A percentile compares a stretch with the other conserved stretches of the same genome.
phyloP scores from a whole-genome alignment of 2,888 invertebrate species.

The Hypomecis atomaria region DNA sequence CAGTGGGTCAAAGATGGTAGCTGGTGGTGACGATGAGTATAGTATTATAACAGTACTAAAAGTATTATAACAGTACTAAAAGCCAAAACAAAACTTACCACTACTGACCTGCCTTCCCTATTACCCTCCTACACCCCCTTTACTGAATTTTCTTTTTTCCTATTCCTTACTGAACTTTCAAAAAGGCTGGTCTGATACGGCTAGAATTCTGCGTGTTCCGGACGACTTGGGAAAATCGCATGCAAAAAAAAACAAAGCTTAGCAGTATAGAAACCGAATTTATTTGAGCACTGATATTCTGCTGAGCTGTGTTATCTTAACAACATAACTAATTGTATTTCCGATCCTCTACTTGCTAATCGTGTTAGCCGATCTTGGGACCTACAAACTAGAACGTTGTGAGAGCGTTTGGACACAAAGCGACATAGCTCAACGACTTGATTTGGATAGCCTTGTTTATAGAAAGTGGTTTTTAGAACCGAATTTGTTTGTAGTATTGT shows the following conservation, averaged over 20 bases:
- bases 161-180: too few species aligned
- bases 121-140: too few species aligned
- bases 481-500: not conserved
- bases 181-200: too few species aligned
- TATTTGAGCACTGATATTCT: not conserved
- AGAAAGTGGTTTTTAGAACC: not conserved
- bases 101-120: too few species aligned
- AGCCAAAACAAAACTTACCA: too few species aligned
- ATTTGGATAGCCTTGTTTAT: not conserved
- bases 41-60: too few species aligned
- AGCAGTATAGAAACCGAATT: conserved; percentile 6
- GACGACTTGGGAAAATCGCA: too few species aligned
- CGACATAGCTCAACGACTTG: not conserved
- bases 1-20: too few species aligned
- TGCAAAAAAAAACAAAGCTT: not conserved
- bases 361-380: conserved; percentile 16
- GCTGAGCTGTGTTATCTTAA: conserved; percentile 19
- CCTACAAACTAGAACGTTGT: conserved; percentile 2
- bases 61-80: too few species aligned
- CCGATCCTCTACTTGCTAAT: conserved; percentile 22
- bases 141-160: too few species aligned
- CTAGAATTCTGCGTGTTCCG: too few species aligned
- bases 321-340: conserved; percentile 26
- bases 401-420: not conserved
- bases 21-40: too few species aligned